Evolutionary conservation across 2,888 invertebrate genomes (phyloP).

Genomic region (Hypsopygia costalis): DNA sequence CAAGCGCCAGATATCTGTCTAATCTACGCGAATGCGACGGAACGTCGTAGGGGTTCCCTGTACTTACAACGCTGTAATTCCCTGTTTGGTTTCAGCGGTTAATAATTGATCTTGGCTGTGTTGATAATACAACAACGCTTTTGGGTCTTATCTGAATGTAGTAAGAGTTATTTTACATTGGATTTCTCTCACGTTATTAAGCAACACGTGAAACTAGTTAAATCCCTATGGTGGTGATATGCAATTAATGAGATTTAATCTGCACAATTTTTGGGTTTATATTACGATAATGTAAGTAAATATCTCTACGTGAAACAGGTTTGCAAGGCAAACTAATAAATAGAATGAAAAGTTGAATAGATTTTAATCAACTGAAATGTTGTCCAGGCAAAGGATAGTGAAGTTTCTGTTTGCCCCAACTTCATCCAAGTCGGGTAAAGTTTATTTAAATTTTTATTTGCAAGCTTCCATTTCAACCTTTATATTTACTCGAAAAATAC

Average conservation of each 20-base stretch:
- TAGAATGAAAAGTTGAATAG: conserved; percentile 21
- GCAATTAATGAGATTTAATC: conserved; percentile 27
- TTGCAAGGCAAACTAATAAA: conserved; percentile 19
- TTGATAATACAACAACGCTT: conserved; percentile 9
- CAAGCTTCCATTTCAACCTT: conserved; percentile 14
- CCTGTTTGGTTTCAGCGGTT: conserved; percentile 29
- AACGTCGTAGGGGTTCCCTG: conserved; percentile 12
- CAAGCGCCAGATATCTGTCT: conserved; percentile 42
- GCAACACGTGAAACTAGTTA: conserved; percentile 13
- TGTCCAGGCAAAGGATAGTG: conserved; percentile 23
- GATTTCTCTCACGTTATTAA: conserved; percentile 2
- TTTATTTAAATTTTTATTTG: conserved; percentile 19
- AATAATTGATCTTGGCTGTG: conserved; percentile 33
- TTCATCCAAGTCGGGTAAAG: conserved; percentile 15
- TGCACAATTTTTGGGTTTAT: conserved; percentile 3
- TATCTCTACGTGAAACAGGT: conserved; percentile 15
- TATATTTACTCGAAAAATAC: conserved; percentile 8
- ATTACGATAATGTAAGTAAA: conserved; percentile 15
- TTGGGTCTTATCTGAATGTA: conserved; percentile 11
- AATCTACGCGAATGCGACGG: conserved; percentile 34
- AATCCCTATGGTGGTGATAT: conserved; percentile 17
- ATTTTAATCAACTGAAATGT: conserved; percentile 25
- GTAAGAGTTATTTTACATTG: conserved; percentile 12
- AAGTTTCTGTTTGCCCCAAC: conserved; percentile 20
- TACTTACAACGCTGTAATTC: conserved; percentile 23